phyloP scores from a whole-genome alignment of 2,888 invertebrate genomes.

The Lissonota sp. region DNA sequence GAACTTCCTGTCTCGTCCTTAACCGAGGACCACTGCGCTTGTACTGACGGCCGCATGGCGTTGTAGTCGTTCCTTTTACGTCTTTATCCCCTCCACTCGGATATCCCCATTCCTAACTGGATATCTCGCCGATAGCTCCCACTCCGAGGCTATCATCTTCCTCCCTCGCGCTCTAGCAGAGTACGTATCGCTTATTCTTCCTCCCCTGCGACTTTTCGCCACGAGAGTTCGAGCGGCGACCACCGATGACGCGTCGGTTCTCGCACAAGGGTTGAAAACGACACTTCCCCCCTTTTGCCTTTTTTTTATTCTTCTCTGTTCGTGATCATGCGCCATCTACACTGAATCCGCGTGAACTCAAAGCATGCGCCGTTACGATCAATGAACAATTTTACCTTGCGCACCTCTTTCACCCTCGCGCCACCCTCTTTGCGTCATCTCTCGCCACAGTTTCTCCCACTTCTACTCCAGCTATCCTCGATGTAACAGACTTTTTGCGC shows the following conservation, averaged over 20 bases:
- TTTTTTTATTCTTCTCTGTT: slow-evolving; percentile 16
- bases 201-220: slow-evolving; percentile 29
- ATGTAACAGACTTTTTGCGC: slow-evolving; percentile 24
- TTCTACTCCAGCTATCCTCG: slow-evolving; percentile 21
- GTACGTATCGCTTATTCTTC: slow-evolving; percentile 15
- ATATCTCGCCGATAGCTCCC: slow-evolving; percentile 58
- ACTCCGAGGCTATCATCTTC: slow-evolving; percentile 35
- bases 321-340: slow-evolving; percentile 70
- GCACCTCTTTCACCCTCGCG: slow-evolving; percentile 36
- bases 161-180: slow-evolving; percentile 7
- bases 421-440: slow-evolving; percentile 4
- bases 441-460: slow-evolving; percentile 18
- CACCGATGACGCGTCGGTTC: slow-evolving; percentile 1
- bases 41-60: slow-evolving; percentile 77
- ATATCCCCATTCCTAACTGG: too few species aligned
- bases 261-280: neutral
- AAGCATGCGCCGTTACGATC: slow-evolving; percentile 70
- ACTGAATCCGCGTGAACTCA: slow-evolving; percentile 49
- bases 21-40: slow-evolving; percentile 80
- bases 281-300: neutral
- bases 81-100: slow-evolving; percentile 52
- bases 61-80: slow-evolving; percentile 66
- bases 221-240: slow-evolving; percentile 22
- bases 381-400: slow-evolving; percentile 64
- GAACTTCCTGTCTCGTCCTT: slow-evolving; percentile 76